Base-by-base conservation (phyloP, 1,140 invertebrate genomes). In the Andricus grossulariae region DNA sequence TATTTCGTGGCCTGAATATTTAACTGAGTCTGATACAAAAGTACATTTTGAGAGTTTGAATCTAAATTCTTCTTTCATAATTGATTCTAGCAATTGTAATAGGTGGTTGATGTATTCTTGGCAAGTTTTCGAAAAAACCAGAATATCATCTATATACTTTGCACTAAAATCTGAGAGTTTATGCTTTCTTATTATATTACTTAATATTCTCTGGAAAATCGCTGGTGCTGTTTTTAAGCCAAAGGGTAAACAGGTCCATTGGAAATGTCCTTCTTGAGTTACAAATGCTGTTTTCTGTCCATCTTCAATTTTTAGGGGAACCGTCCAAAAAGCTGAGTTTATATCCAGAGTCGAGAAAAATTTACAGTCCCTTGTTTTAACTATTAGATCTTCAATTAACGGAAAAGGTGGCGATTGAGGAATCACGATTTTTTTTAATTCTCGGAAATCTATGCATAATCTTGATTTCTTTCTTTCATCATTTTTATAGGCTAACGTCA, bases 301-400 rank as follows among this genome's bases (percentile, higher is more conserved):
- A 74, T 90, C 86, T 81, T 85, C 71, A 50, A 83, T 79, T 72
- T 80, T 50, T 10, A 88, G 18, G 3, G 88, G 87, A n/a, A 90
- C 89, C 25, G 88, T 88, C 88, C 88, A 90, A 75, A 90, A 91
- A 13, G 89, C 89, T 13, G 86, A 89, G 80, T 88, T 90, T 50
- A 90, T 85, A 73, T 90, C 88, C 2, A 90, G 71, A 50, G 78
- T 86, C 18, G 88, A 74, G 54, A 89, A 90, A 72, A 74, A 90
- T 66, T 83, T 87, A 49, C 84, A 90, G 81, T 79, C 77, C 86
- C 74, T 77, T 21, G 74, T 55, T 78, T 77, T 78, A 50, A 72
- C 16, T 8, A 77, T 51, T 49, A 82, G 50, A 71, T 90, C 86
- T 3, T 89, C 88, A 71, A 90, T 89, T 18, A 79, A 11, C 50